Evolutionary conservation across 1,140 invertebrate genomes (phyloP), one percentile per base, ranked within the genome.

Genomic region (Thaumatotibia leucotreta): DNA sequence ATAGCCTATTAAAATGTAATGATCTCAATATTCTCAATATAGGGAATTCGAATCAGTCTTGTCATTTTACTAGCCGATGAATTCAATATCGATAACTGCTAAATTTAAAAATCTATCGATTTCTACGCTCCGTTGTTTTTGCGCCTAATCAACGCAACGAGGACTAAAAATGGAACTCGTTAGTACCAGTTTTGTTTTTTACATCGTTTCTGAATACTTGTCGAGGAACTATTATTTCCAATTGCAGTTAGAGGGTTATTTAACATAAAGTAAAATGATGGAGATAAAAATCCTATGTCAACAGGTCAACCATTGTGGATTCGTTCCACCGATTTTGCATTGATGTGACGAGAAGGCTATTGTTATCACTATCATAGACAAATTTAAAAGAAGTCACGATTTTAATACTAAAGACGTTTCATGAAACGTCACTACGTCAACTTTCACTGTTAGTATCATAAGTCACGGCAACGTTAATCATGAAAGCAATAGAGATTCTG

Each of bases 401-500:
- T 58, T 29, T 58, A 14, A 27, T 58, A 58, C 10, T 27, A 24
- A 27, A 58, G 52, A 58, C 17, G 24, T 58, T 58, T 17, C 14
- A 58, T 14, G 17, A 31, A 29, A 8, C 52, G 52, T 58, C 27
- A 58, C 52, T 14, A 27, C 52, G 11, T 14, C 23, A 58, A 58
- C 52, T 58, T 58, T 58, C 52, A 58, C 52, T 58, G 52, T 58
- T 27, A 29, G 52, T 29, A 58, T 58, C 52, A 58, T 58, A 58
- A 58, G 52, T 58, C 52, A 58, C 24, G 39, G 39, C 2, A 49
- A 14, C 11, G 23, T 27, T 58, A 58, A 11, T 58, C n/a, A 58
- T 58, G 17, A 58, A 58, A 58, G 52, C 24, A 4, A 27, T 31
- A 31, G 24, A 58, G 52, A 58, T 27, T 31, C 23, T 14, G 23